A percentile compares a stretch with the other conserved stretches of the same genome.
These are phyloP conservation scores for Protonibea diacanthus DNA, from an alignment of 2,797 vertebrate genomes.

Conservation along the genomic window DNA sequence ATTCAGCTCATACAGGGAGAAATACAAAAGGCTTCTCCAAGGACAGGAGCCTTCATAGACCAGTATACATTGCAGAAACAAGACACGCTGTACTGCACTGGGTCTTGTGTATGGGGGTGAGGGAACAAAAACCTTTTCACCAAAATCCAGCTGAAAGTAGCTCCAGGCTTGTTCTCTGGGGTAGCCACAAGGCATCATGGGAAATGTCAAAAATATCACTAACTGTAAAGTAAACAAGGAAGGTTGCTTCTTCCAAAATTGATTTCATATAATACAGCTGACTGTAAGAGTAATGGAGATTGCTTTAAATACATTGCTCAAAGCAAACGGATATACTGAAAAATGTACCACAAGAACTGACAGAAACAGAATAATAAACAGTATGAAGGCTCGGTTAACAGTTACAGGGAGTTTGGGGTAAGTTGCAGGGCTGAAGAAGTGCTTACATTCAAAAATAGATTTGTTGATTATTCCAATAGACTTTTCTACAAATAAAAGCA, in stretches of 20 bases:
- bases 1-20: slow-evolving; percentile 2
- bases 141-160: background rate
- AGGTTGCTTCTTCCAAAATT: background rate
- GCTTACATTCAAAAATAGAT: background rate
- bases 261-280: background rate
- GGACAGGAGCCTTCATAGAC: background rate
- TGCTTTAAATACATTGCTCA: background rate
- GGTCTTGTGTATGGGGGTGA: background rate
- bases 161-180: background rate
- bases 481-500: background rate
- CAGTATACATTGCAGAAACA: background rate
- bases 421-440: background rate
- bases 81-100: background rate
- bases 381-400: background rate
- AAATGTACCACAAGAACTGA: background rate
- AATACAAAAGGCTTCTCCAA: slow-evolving; percentile 11
- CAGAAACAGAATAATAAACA: background rate
- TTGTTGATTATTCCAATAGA: background rate
- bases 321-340: background rate
- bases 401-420: background rate
- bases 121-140: background rate
- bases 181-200: background rate
- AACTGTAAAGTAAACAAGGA: slow-evolving; percentile 1
- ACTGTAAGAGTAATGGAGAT: background rate
- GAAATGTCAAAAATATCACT: background rate